Base-by-base conservation (phyloP, 92 coral and sea anemone species). In the Plumapathes pennacea region DNA sequence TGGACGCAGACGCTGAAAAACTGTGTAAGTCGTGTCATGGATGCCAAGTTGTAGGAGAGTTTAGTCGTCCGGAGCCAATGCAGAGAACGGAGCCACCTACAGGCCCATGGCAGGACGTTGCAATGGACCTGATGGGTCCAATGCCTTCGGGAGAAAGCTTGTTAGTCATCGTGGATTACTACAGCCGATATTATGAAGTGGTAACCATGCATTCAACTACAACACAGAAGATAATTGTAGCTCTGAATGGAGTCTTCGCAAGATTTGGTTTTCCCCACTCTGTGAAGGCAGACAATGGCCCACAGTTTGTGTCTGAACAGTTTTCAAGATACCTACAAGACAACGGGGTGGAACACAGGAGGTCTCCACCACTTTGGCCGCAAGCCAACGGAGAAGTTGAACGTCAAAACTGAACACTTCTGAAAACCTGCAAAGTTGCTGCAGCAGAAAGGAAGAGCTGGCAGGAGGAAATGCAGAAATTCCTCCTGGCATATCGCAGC, bases 291-390 rank as follows among this genome's bases (percentile, higher is more conserved):
- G 73, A 65, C 38, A 52, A 65, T 38, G 73, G 46, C 5, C 11
- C 37, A 4, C 73, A 65, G 48, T 65, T 65, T 52, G 63, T 65
- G 0, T 20, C 34, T 13, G 46, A 65, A 18, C 61, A 52, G 28
- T 51, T 36, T 18, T 21, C 24, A 45, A 32, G 22, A 2, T 69
- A n/a, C 37, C 58, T 69, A 29, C 25, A 25, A 22, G 50, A 20
- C 5, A 13, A 43, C 32, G 58, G 48, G 2, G 29, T 69, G 11
- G 23, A 69, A 38, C 77, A 56, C 23, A 40, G 37, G 15, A 69
- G 10, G 25, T 69, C 76, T 1, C 76, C 68, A 25, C 76, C 76
- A 3, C 57, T 69, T 15, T 69, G 76, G 76, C 57, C 76, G 9
- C 68, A 57, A 40, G 72, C 72, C 2, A 65, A 65, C 26, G 73